Evolutionary conservation across 2,888 invertebrate genomes (phyloP).

Genomic region (Acleris holmiana): DNA sequence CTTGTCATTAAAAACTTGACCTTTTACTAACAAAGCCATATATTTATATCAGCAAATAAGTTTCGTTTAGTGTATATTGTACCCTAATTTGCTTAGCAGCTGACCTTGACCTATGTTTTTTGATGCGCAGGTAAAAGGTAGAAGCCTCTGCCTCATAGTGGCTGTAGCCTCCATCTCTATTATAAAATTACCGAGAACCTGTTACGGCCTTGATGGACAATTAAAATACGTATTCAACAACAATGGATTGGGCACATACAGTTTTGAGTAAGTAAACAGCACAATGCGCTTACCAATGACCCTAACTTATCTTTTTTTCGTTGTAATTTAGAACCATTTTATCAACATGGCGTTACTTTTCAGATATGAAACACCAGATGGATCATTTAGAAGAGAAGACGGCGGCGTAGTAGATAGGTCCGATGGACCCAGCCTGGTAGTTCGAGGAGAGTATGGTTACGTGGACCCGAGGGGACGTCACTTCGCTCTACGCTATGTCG

Average conservation of each 20-base stretch:
- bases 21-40: background rate
- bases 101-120: slow-evolving; percentile 66
- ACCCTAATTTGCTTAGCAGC: slow-evolving; percentile 46
- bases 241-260: slow-evolving; percentile 73
- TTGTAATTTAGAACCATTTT: too few species aligned
- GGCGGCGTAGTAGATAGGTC: slow-evolving; percentile 57
- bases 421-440: slow-evolving; percentile 54
- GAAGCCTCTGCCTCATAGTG: slow-evolving; percentile 46
- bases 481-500: slow-evolving; percentile 77
- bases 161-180: slow-evolving; percentile 50
- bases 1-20: background rate
- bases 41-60: slow-evolving; percentile 13
- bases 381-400: slow-evolving; percentile 79
- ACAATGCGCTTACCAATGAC: background rate
- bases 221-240: slow-evolving; percentile 66
- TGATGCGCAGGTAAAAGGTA: slow-evolving; percentile 65
- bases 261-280: slow-evolving; percentile 71
- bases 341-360: slow-evolving; percentile 22
- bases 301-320: background rate
- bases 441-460: slow-evolving; percentile 81
- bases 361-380: slow-evolving; percentile 79
- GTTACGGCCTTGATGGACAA: slow-evolving; percentile 53
- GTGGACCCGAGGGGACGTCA: slow-evolving; percentile 75
- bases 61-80: slow-evolving; percentile 15
- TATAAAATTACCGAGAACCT: slow-evolving; percentile 47